Base-by-base conservation (phyloP, 2,113 vertebrate species). In the Archocentrus centrarchus region DNA sequence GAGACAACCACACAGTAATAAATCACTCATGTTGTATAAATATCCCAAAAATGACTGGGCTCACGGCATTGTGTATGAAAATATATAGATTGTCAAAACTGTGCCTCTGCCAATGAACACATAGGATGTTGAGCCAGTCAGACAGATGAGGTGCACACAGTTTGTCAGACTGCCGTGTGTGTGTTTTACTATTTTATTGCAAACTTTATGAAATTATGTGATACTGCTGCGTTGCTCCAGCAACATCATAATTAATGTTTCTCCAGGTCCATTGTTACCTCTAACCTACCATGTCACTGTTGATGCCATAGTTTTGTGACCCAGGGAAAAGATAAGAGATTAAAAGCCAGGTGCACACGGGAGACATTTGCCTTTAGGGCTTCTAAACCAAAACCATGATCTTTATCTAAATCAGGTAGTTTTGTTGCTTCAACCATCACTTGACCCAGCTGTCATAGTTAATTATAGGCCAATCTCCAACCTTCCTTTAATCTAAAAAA, bases 91-190 rank as follows among this genome's bases (percentile, higher is more conserved):
- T 53, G 44, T 20, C 27, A 13, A 73, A 53, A 20, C 24, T 20
- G 66, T 14, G 66, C 44, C 44, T 73, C 44, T 32, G 44, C 66
- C 44, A 73, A 53, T 53, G 66, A 73, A 73, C 66, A 73, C 41
- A 73, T 10, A 73, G 44, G 44, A 53, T 53, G 66, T 50, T 24
- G 5, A 70, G 24, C 17, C 66, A 53, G 10, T 73, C 0, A 73
- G 66, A 70, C 24, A 20, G 10, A 53, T 73, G 66, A 73, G 66
- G 66, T 30, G 44, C 32, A 55, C 27, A 55, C 53, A 14, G 47
- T 70, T 41, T 50, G 64, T 0, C 41, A 50, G 24, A 47, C 64
- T 47, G 39, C 10, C 47, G 32, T 35, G 44, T 0, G 6, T 14
- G 14, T 30, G 27, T 50, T 18, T 50, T 68, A 32, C 66, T 13